A percentile compares a stretch with the other conserved stretches of the same genome.
phyloP scores from a whole-genome alignment of 2,113 vertebrate genomes.

The Dolichallabes microphthalmus region DNA sequence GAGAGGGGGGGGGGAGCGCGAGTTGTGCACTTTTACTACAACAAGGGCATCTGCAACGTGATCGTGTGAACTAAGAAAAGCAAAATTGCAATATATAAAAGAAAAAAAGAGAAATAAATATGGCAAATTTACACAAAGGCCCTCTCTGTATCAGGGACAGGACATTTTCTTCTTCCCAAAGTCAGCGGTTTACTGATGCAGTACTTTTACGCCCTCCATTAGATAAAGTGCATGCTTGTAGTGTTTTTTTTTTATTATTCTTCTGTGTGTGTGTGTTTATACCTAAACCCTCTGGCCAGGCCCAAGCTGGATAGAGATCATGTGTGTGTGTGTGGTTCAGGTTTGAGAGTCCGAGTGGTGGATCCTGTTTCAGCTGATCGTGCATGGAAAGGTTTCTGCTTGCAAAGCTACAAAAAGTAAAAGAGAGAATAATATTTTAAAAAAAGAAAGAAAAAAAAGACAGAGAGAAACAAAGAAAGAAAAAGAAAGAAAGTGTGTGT shows the following conservation, averaged over 20 bases:
- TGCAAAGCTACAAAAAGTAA: constrained; percentile 31
- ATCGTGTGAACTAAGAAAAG: constrained; percentile 34
- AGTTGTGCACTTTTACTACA: constrained; percentile 9
- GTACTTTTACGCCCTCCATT: constrained; percentile 58
- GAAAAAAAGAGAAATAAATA: constrained; percentile 4
- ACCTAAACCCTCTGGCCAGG: constrained; percentile 58
- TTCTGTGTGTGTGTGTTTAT: not conserved
- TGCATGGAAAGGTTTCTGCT: constrained; percentile 64
- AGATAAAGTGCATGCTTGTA: constrained; percentile 46
- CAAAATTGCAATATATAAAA: constrained; percentile 14
- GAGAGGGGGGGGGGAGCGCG: not conserved
- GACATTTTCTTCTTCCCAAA: constrained; percentile 40
- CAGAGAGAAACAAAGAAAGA: not conserved
- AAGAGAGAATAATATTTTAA: not conserved
- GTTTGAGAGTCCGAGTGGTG: constrained; percentile 66
- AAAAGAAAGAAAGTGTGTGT: constrained; percentile 44
- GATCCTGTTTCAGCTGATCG: constrained; percentile 77
- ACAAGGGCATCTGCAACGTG: constrained; percentile 35
- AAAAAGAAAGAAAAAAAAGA: not conserved
- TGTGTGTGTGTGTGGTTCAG: constrained; percentile 54
- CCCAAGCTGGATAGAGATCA: constrained; percentile 53
- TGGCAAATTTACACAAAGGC: constrained; percentile 17
- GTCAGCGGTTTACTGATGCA: constrained; percentile 43
- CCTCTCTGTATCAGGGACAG: constrained; percentile 8
- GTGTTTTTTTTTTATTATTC: constrained; percentile 29